Percentiles rank a stretch among this genome's conserved stretches.
phyloP scores from a whole-genome alignment of 2,888 invertebrate genomes.

The Lepidocyrtinus sp. region DNA sequence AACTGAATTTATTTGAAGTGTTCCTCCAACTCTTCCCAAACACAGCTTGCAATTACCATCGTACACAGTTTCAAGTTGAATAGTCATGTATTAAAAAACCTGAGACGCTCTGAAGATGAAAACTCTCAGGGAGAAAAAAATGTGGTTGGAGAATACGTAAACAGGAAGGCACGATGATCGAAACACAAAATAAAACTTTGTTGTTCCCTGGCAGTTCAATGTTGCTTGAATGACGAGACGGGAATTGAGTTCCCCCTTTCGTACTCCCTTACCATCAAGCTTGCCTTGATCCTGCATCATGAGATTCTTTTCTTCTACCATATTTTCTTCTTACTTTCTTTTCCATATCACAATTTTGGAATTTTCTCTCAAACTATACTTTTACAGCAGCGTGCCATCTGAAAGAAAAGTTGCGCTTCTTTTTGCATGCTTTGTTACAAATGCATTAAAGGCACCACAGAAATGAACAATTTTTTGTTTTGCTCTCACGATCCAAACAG shows the following conservation, averaged over 20 bases:
- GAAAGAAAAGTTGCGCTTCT: too few relatives aligned
- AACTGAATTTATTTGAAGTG: constrained; percentile 42
- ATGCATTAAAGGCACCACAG: too few relatives aligned
- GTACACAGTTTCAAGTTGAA: constrained; percentile 28
- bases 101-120: constrained; percentile 21
- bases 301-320: constrained; percentile 19
- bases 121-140: background rate
- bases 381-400: too few relatives aligned
- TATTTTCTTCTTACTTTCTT: constrained; percentile 2
- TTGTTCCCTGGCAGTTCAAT: constrained; percentile 43
- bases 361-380: too few relatives aligned
- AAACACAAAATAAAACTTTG: constrained; percentile 23
- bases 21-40: constrained; percentile 39
- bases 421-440: too few relatives aligned
- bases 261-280: background rate
- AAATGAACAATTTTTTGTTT: too few relatives aligned
- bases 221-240: constrained; percentile 38
- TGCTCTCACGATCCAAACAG: too few relatives aligned
- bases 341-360: too few relatives aligned
- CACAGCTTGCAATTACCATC: constrained; percentile 30
- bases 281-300: background rate
- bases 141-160: background rate
- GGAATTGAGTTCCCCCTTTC: constrained; percentile 29
- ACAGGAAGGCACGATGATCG: constrained; percentile 23
- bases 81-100: constrained; percentile 4